A percentile compares a stretch with the other conserved stretches of the same genome.
Conservation (phyloP, 2,113 vertebrate genomes). For the Psephotus haematonotus region DNA sequence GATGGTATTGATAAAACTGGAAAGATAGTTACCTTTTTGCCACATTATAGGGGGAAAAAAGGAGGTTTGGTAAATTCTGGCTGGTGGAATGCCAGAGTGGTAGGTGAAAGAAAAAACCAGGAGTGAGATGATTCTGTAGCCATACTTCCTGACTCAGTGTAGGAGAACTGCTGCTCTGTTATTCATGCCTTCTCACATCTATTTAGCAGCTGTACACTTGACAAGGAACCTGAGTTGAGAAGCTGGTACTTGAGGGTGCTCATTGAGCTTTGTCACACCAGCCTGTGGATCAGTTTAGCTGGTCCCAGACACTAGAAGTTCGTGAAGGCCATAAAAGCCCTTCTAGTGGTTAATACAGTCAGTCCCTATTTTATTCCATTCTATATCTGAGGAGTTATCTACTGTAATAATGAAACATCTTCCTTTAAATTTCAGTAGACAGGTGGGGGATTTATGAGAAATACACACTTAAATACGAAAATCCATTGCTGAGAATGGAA, state of each 20-base stretch:
- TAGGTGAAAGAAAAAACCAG: not conserved
- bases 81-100: not conserved
- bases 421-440: not conserved
- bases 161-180: not conserved
- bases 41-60: not conserved
- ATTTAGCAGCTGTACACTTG: not conserved
- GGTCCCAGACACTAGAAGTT: not conserved
- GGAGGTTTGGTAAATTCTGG: not conserved
- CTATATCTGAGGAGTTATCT: not conserved
- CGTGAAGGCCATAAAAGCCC: not conserved
- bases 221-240: not conserved
- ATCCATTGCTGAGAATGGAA: not conserved
- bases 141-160: not conserved
- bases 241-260: not conserved
- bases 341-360: not conserved
- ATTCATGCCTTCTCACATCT: not conserved
- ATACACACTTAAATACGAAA: not conserved
- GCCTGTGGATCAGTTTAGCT: too few relatives aligned
- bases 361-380: not conserved
- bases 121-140: not conserved
- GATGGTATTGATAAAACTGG: not conserved
- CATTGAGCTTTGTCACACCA: not conserved
- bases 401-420: not conserved
- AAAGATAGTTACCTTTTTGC: not conserved
- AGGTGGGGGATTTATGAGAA: not conserved